Conservation (phyloP, 1,140 invertebrate species). For the Wiebesia pumilae region DNA sequence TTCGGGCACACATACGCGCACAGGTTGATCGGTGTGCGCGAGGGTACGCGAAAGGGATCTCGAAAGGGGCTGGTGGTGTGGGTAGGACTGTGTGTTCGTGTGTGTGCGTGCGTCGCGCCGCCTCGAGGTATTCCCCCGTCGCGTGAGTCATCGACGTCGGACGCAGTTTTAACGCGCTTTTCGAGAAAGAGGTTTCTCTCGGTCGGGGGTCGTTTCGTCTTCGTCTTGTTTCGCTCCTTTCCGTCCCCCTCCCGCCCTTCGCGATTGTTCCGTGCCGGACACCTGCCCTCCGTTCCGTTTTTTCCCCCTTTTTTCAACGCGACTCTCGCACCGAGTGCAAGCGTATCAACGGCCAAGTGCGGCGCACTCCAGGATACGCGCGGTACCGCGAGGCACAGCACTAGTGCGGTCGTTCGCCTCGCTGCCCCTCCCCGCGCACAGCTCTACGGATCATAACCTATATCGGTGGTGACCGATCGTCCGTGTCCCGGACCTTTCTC, state of each 20-base stretch:
- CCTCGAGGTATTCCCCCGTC: slow-evolving; percentile 53
- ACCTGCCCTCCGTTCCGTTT: neutral
- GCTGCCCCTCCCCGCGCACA: neutral
- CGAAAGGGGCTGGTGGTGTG: neutral
- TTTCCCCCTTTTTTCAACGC: neutral
- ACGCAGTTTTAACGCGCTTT: slow-evolving; percentile 53
- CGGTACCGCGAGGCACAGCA: neutral
- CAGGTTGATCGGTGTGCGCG: neutral
- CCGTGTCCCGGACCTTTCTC: neutral
- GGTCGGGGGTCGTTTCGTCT: neutral
- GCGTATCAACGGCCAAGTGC: too few species aligned
- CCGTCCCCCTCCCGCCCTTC: too few species aligned
- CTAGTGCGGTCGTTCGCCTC: neutral
- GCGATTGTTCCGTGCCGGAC: neutral
- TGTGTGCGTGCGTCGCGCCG: slow-evolving; percentile 12
- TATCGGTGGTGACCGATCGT: neutral
- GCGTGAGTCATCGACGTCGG: slow-evolving; percentile 52
- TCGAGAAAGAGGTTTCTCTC: slow-evolving; percentile 41
- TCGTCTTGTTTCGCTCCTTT: neutral
- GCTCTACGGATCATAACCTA: neutral
- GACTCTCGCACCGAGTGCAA: too few species aligned
- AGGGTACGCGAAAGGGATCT: neutral
- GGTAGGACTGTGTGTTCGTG: neutral
- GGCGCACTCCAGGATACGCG: neutral
- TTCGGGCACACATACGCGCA: too few species aligned